Conservation (phyloP, 2,113 vertebrate genomes). For the Melanerpes formicivorus region DNA sequence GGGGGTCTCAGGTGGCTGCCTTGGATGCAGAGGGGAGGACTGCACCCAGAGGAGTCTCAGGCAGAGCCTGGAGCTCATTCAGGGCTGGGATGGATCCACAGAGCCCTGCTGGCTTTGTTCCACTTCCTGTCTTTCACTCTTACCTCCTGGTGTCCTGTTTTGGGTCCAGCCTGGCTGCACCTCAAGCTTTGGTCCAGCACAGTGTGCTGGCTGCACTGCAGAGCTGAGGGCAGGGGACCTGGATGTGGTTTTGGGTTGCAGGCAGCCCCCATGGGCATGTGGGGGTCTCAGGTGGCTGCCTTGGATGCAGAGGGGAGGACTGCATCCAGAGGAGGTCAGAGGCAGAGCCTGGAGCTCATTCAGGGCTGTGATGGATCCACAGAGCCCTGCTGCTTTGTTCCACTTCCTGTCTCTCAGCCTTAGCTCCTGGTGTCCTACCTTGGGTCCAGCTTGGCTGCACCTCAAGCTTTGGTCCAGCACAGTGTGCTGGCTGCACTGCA, state of each 20-base stretch:
- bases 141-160: neutral
- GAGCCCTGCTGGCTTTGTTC: too few species aligned
- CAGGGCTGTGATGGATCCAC: neutral
- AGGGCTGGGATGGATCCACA: neutral
- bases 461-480: accelerated
- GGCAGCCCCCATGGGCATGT: neutral
- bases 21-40: too few species aligned
- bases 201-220: neutral
- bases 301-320: neutral
- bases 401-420: too few species aligned
- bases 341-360: neutral
- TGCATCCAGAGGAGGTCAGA: neutral
- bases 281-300: neutral
- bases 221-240: neutral
- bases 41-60: too few species aligned
- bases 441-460: neutral
- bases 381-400: too few species aligned
- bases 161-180: neutral
- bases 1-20: too few species aligned
- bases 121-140: too few species aligned
- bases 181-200: accelerated
- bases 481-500: accelerated
- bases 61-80: neutral
- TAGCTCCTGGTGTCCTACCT: neutral
- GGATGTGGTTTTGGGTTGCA: neutral